Evolutionary conservation across 35 echinoderm and acorn worm genomes (phyloP).

Genomic region (Heliocidaris tuberculata): DNA sequence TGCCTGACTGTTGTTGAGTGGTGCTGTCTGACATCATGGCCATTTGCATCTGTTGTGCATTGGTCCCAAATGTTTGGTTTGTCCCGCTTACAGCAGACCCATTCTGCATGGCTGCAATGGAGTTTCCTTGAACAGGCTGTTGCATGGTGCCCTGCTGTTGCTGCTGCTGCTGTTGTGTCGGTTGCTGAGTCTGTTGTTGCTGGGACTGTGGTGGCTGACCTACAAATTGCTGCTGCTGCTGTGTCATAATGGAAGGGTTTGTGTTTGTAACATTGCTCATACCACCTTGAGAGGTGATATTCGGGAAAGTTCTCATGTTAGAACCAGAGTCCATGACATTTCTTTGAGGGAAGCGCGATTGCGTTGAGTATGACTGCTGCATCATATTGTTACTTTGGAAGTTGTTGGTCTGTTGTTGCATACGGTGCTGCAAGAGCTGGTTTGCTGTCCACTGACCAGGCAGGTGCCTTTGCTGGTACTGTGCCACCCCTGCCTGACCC

Average conservation of each 20-base stretch:
- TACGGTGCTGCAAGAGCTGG: background rate
- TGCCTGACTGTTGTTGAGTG: conserved; percentile 4
- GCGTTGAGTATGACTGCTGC: conserved; percentile 35
- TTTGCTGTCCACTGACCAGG: background rate
- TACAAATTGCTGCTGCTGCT: conserved; percentile 43
- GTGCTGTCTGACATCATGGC: conserved; percentile 6
- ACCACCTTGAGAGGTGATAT: conserved; percentile 49
- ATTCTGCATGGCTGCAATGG: conserved; percentile 28
- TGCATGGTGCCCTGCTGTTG: conserved; percentile 14
- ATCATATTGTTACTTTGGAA: conserved; percentile 39
- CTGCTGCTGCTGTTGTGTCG: background rate
- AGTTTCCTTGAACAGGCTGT: conserved; percentile 3
- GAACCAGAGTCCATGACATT: conserved; percentile 25
- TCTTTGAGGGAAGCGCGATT: conserved; percentile 33
- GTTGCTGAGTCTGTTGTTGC: conserved; percentile 30
- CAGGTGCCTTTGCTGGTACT: conserved; percentile 8
- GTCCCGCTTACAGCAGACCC: conserved; percentile 8
- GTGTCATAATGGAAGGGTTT: conserved; percentile 20
- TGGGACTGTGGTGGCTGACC: conserved; percentile 37
- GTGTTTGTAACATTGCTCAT: conserved; percentile 34
- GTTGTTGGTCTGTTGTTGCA: conserved; percentile 39
- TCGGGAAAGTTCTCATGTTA: conserved; percentile 53
- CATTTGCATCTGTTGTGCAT: conserved; percentile 34
- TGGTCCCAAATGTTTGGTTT: background rate
- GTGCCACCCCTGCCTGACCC: conserved; percentile 18